These are phyloP conservation scores for Apamea crenata DNA, from an alignment of 2,888 invertebrate genomes.

Conservation along the genomic window DNA sequence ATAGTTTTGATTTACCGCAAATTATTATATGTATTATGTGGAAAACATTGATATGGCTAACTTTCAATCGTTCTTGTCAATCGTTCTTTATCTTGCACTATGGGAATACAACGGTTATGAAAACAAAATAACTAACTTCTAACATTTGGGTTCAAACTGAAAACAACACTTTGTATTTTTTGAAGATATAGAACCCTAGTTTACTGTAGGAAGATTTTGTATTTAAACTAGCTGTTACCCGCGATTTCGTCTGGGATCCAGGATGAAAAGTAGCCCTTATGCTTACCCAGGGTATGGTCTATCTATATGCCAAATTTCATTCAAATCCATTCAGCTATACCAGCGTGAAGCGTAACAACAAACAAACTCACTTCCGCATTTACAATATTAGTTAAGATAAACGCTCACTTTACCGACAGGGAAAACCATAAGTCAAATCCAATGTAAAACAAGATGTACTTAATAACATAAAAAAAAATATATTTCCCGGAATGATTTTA, in stretches of 20 bases:
- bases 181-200: neutral
- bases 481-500: conserved; percentile 29
- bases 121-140: neutral
- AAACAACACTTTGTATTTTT: neutral
- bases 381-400: neutral
- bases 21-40: neutral
- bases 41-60: neutral
- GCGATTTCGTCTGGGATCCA: neutral
- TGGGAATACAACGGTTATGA: neutral
- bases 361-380: neutral
- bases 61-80: neutral
- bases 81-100: neutral
- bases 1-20: conserved; percentile 40
- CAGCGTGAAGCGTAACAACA: neutral
- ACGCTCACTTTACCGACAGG: neutral
- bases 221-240: neutral
- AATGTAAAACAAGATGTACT: conserved; percentile 17
- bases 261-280: neutral
- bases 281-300: neutral
- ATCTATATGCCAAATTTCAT: neutral
- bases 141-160: neutral
- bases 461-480: conserved; percentile 22
- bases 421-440: conserved; percentile 16
- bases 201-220: neutral
- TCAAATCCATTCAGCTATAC: neutral